Evolutionary conservation across 2,888 invertebrate species (phyloP).

Genomic region (Leistus spinibarbis): DNA sequence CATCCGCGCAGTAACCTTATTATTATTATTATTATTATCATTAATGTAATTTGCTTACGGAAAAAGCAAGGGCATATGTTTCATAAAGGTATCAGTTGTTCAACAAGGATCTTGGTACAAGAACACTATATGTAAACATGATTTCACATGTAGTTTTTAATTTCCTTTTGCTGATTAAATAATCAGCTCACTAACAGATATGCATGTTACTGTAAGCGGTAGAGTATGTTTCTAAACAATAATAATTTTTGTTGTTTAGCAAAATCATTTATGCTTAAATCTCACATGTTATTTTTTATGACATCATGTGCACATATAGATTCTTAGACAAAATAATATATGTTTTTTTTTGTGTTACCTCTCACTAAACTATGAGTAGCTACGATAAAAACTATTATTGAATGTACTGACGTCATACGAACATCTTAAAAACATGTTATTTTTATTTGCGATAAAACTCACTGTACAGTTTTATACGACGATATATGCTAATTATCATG

Average conservation of each 20-base stretch:
- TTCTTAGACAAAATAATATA: slow-evolving; percentile 18
- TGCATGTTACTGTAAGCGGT: too few species aligned
- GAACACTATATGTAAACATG: too few species aligned
- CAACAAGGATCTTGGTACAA: neutral
- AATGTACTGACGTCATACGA: slow-evolving; percentile 26
- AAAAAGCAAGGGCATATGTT: neutral
- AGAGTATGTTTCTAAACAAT: too few species aligned
- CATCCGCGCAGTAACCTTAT: neutral
- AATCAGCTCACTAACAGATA: too few species aligned
- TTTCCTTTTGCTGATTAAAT: too few species aligned
- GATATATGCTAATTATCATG: neutral
- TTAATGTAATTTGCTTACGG: neutral
- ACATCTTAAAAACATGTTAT: neutral
- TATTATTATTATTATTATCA: neutral
- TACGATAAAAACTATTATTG: slow-evolving; percentile 25
- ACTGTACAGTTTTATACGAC: neutral
- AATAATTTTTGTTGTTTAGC: too few species aligned
- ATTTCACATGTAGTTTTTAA: too few species aligned
- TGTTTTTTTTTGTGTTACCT: neutral
- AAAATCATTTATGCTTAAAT: too few species aligned
- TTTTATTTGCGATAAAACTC: neutral
- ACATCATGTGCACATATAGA: slow-evolving; percentile 29
- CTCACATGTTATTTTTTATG: slow-evolving; percentile 2
- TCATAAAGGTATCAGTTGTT: neutral
- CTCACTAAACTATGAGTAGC: neutral